Evolutionary conservation across 2,113 vertebrate genomes (phyloP).

Genomic region (Catharus minimus): DNA sequence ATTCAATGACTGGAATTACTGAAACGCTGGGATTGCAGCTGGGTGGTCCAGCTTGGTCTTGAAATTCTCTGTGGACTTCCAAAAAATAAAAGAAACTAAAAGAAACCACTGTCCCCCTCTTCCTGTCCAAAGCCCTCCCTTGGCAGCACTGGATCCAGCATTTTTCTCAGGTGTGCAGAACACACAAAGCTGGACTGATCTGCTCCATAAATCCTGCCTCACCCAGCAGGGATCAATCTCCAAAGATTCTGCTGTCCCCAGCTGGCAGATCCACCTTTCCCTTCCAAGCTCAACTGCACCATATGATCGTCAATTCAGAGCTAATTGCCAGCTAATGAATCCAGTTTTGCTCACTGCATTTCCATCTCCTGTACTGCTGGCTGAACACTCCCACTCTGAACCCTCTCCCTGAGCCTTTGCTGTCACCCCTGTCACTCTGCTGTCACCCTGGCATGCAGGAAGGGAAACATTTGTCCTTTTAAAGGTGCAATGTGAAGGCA

Average conservation of each 20-base stretch:
- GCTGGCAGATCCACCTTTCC: constrained; percentile 28
- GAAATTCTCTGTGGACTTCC: background rate
- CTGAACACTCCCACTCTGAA: constrained; percentile 25
- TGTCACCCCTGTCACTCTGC: background rate
- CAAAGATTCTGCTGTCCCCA: background rate
- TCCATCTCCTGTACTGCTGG: constrained; percentile 42
- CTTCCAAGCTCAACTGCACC: constrained; percentile 38
- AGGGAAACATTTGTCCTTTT: background rate
- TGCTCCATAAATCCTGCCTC: background rate
- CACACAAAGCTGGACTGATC: background rate
- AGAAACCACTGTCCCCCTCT: fast-evolving
- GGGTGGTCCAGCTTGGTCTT: background rate
- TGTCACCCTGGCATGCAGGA: background rate
- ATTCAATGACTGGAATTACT: background rate
- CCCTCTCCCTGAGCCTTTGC: constrained; percentile 28
- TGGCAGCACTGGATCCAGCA: background rate
- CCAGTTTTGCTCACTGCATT: constrained; percentile 62
- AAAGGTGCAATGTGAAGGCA: background rate
- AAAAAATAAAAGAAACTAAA: background rate
- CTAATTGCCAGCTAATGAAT: constrained; percentile 73
- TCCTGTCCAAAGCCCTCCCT: background rate
- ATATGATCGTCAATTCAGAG: constrained; percentile 57
- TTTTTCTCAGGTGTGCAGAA: background rate
- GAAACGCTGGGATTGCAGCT: background rate
- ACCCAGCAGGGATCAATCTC: background rate